Evolutionary conservation across 2,888 invertebrate genomes (phyloP).

Genomic region (Morpho helenor): DNA sequence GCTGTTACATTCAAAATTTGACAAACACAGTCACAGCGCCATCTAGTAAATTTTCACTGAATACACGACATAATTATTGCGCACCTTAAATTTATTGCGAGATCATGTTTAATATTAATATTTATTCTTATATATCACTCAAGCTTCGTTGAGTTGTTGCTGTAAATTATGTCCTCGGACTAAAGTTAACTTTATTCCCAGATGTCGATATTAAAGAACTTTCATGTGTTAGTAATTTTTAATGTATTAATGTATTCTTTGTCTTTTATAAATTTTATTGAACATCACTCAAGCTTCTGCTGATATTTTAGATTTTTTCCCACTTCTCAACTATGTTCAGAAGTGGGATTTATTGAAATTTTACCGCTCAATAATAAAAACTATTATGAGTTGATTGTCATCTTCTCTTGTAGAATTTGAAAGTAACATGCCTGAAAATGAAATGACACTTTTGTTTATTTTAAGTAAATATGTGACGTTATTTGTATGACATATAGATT

Average conservation of each 20-base stretch:
- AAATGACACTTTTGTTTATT: background rate
- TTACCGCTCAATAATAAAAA: background rate
- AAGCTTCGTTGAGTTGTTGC: too few relatives aligned
- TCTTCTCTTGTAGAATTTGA: slow-evolving; percentile 87
- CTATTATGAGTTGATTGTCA: slow-evolving; percentile 64
- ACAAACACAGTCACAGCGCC: slow-evolving; percentile 18
- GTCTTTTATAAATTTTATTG: too few relatives aligned
- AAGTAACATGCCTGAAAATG: slow-evolving; percentile 85
- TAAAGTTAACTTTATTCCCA: too few relatives aligned
- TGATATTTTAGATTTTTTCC: background rate
- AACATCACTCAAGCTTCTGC: too few relatives aligned
- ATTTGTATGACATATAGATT: too few relatives aligned
- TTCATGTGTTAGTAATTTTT: too few relatives aligned
- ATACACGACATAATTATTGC: slow-evolving; percentile 21
- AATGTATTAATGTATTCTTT: too few relatives aligned
- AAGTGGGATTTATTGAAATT: background rate
- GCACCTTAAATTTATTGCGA: slow-evolving; percentile 52
- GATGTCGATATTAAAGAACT: too few relatives aligned
- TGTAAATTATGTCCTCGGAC: too few relatives aligned
- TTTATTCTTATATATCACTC: slow-evolving; percentile 19
- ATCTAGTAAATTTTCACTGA: slow-evolving; percentile 9
- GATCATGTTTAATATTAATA: slow-evolving; percentile 41
- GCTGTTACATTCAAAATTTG: background rate
- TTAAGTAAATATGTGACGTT: too few relatives aligned
- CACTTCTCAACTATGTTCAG: background rate